Percentiles rank a stretch among this genome's conserved stretches.
phyloP scores from a whole-genome alignment of 1,140 invertebrate species.

The Drosophila equinoxialis region DNA sequence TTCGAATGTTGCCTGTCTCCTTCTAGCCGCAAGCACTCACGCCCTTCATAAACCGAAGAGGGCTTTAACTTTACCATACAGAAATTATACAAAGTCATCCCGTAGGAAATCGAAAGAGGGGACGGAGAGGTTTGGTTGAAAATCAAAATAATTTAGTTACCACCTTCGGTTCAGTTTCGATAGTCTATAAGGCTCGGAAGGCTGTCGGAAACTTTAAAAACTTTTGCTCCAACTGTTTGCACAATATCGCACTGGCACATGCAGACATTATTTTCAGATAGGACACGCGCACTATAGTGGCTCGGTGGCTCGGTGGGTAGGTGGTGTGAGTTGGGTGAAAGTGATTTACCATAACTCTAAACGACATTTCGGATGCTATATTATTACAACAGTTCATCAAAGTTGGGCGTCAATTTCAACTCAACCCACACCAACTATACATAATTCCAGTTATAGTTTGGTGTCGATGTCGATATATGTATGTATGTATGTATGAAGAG shows the following conservation, averaged over 20 bases:
- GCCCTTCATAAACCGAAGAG: conserved; percentile 36
- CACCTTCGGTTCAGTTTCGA: conserved; percentile 37
- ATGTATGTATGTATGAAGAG: conserved; percentile 20
- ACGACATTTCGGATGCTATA: conserved; percentile 76
- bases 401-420: conserved; percentile 40
- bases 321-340: neutral
- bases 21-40: conserved; percentile 22
- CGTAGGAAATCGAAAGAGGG: neutral
- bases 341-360: conserved; percentile 60
- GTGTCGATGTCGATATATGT: neutral
- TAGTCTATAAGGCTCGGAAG: conserved; percentile 17
- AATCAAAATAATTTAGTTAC: conserved; percentile 78
- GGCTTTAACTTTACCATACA: conserved; percentile 48
- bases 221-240: conserved; percentile 74
- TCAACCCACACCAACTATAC: neutral
- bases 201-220: conserved; percentile 75
- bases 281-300: conserved; percentile 15
- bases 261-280: conserved; percentile 12
- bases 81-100: conserved; percentile 58
- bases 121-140: conserved; percentile 9
- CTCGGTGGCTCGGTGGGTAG: neutral
- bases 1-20: conserved; percentile 32
- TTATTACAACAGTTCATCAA: conserved; percentile 80
- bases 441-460: conserved; percentile 9
- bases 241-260: conserved; percentile 54